A percentile compares a stretch with the other conserved stretches of the same genome.
Evolutionary conservation across 1,140 invertebrate genomes (phyloP).

Genomic region (Cydia pomonella): DNA sequence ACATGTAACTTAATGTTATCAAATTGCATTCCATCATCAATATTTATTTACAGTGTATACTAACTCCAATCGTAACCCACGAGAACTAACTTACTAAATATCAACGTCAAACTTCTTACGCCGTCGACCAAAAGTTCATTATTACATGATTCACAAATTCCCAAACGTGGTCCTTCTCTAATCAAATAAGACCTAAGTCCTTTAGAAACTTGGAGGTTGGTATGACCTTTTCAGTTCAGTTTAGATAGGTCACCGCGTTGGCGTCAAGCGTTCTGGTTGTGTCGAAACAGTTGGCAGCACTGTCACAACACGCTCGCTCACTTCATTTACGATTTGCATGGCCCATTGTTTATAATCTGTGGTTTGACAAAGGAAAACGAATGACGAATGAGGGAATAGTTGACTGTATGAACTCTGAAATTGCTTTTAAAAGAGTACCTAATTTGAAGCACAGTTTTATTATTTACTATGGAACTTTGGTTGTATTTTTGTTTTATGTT

Average conservation of each 20-base stretch:
- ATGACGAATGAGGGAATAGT: not conserved
- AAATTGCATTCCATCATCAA: not conserved
- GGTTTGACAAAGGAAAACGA: not conserved
- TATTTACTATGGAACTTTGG: not conserved
- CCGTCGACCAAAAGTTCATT: not conserved
- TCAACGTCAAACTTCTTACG: not conserved
- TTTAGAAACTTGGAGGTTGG: not conserved
- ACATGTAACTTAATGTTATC: not conserved
- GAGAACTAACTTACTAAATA: not conserved
- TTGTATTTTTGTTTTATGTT: not conserved
- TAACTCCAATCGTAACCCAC: not conserved
- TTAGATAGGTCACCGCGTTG: slow-evolving; percentile 14
- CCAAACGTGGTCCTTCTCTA: not conserved
- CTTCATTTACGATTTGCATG: slow-evolving; percentile 14
- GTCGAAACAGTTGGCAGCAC: slow-evolving; percentile 6
- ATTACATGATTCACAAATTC: not conserved
- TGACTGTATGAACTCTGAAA: not conserved
- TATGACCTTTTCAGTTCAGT: not conserved
- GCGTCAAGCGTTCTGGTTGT: slow-evolving; percentile 13
- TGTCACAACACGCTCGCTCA: slow-evolving; percentile 1
- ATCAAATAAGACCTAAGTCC: not conserved
- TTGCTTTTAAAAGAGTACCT: not conserved
- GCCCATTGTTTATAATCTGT: slow-evolving; percentile 8
- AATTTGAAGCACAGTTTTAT: not conserved
- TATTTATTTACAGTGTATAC: slow-evolving; percentile 19